Conservation (phyloP, 2,113 vertebrate genomes). For the Microtus pennsylvanicus region DNA sequence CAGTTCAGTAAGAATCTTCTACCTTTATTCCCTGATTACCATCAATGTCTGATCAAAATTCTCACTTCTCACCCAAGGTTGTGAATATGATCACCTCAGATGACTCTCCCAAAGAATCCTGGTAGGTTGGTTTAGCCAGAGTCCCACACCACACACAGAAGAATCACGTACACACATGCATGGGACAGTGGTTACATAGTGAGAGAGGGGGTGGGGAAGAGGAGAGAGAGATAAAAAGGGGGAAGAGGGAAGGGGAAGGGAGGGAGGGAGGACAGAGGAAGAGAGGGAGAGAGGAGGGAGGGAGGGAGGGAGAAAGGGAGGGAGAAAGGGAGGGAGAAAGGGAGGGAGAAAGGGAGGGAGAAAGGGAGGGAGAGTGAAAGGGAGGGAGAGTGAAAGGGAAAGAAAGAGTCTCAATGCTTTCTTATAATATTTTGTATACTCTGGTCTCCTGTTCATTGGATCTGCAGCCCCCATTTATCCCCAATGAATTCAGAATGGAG, state of each 20-base stretch:
- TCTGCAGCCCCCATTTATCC: not conserved
- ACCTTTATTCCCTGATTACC: not conserved
- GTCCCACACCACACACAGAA: not conserved
- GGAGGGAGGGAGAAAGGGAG: no score
- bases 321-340: not conserved
- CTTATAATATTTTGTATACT: not conserved
- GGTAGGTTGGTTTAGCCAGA: not conserved
- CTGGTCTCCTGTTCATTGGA: not conserved
- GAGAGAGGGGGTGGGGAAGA: no score
- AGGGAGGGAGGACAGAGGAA: not conserved
- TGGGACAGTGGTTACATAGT: no score
- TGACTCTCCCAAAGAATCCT: not conserved
- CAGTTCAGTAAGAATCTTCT: not conserved
- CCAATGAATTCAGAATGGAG: not conserved
- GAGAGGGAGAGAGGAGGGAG: no score
- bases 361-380: not conserved
- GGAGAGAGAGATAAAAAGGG: not conserved
- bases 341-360: no score
- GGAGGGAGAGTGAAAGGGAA: not conserved
- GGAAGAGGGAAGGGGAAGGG: accelerated
- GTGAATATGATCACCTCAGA: not conserved
- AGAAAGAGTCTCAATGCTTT: no score
- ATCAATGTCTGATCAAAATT: not conserved
- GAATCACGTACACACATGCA: not conserved
- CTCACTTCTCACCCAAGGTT: not conserved